Evolutionary conservation across 2,888 invertebrate species (phyloP).

Genomic region (Orchesella flavescens): DNA sequence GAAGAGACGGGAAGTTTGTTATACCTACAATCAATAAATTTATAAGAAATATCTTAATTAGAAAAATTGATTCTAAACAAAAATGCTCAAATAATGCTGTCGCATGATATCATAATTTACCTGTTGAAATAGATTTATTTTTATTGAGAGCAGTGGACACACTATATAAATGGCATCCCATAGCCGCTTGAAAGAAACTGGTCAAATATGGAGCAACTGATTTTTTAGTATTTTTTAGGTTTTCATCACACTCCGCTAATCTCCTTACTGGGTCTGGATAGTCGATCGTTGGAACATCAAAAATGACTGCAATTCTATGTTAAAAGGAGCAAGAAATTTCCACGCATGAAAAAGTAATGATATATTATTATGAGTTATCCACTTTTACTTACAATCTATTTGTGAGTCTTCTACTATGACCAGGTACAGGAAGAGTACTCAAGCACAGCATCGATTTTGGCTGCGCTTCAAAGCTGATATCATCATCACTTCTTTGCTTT

Average conservation of each 20-base stretch:
- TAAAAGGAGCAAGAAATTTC: too few species aligned
- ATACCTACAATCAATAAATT: too few species aligned
- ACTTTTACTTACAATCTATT: conserved; percentile 23
- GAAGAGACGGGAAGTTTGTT: conserved; percentile 5
- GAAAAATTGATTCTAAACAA: too few species aligned
- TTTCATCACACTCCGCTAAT: not conserved
- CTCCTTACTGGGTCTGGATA: not conserved
- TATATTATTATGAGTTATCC: too few species aligned
- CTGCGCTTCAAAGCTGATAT: not conserved
- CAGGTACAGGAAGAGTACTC: conserved; percentile 12
- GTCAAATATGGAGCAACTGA: conserved; percentile 4
- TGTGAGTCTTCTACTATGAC: conserved; percentile 11
- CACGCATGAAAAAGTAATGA: too few species aligned
- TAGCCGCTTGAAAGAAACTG: not conserved
- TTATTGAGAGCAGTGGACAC: not conserved
- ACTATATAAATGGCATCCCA: conserved; percentile 12
- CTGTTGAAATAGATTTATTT: not conserved
- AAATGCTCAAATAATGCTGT: too few species aligned
- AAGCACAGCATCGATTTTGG: not conserved
- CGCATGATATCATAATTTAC: too few species aligned
- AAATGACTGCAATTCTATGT: conserved; percentile 7
- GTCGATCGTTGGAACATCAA: conserved; percentile 3
- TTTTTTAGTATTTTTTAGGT: conserved; percentile 14
- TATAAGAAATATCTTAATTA: too few species aligned
- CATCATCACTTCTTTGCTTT: not conserved